Percentiles rank a stretch among this genome's conserved stretches.
Evolutionary conservation across 2,797 vertebrate genomes (phyloP).

Genomic region (Paramormyrops hopkinsi): DNA sequence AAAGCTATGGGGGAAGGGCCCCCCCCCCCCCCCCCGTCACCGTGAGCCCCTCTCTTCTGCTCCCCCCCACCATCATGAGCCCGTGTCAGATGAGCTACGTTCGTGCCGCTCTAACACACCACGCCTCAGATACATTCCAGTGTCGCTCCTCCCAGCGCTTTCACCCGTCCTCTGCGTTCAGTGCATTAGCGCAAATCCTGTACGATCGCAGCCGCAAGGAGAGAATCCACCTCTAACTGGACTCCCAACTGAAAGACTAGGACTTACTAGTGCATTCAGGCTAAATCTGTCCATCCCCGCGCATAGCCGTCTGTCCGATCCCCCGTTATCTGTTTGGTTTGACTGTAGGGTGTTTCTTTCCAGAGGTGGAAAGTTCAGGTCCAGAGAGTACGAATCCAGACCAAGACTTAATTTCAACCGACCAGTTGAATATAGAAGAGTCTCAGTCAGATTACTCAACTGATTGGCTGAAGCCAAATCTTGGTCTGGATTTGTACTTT

Average conservation of each 20-base stretch:
- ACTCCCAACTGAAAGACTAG: constrained; percentile 29
- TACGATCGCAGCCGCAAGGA: constrained; percentile 26
- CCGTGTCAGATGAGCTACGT: not conserved
- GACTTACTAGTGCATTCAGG: constrained; percentile 31
- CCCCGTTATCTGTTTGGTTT: constrained; percentile 34
- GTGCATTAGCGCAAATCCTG: constrained; percentile 20
- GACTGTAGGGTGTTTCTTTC: constrained; percentile 37
- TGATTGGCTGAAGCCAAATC: not conserved
- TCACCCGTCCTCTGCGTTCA: constrained; percentile 35
- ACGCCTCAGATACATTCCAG: not conserved
- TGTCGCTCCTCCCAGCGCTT: constrained; percentile 39
- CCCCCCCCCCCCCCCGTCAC: too few relatives aligned
- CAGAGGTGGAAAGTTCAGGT: not conserved
- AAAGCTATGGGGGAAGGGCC: not conserved
- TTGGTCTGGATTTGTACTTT: not conserved
- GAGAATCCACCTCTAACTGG: not conserved
- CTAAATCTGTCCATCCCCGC: not conserved
- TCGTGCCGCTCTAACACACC: not conserved
- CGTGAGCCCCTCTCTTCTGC: not conserved
- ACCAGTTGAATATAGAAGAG: not conserved
- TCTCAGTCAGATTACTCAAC: not conserved
- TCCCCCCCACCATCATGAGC: not conserved
- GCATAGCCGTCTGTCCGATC: not conserved
- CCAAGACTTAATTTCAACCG: not conserved
- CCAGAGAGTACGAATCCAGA: not conserved